Percentiles rank a stretch among this genome's conserved stretches.
phyloP scores from a whole-genome alignment of 1,140 invertebrate species.

The Solenopsis fugax region DNA sequence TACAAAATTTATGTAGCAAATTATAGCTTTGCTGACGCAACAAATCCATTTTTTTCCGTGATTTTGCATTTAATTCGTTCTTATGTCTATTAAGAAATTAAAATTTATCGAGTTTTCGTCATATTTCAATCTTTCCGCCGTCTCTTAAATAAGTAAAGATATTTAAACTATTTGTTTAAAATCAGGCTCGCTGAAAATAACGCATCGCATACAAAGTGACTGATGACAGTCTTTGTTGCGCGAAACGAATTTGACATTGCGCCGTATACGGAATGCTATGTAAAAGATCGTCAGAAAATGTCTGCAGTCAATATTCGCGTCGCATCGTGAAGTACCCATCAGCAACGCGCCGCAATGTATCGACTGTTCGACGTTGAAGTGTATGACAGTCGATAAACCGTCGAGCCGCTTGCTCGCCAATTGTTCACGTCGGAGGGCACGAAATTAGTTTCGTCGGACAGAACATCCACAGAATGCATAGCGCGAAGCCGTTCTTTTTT shows the following conservation, averaged over 20 bases:
- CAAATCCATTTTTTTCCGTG: no score
- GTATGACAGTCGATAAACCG: conserved; percentile 57
- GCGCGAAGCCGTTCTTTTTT: background rate
- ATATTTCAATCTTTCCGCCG: no score
- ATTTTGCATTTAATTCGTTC: no score
- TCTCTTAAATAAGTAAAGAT: background rate
- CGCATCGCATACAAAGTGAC: background rate
- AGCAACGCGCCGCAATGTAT: conserved; percentile 28
- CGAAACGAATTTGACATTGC: conserved; percentile 28
- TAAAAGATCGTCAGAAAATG: conserved; percentile 41
- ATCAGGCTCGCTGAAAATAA: conserved; percentile 6
- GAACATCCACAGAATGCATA: background rate
- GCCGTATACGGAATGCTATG: conserved; percentile 1
- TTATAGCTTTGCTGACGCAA: no score
- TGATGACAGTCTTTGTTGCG: conserved; percentile 24
- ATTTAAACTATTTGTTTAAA: background rate
- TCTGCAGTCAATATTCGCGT: conserved; percentile 55
- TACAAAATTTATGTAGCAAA: no score
- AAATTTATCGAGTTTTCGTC: no score
- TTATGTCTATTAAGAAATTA: no score
- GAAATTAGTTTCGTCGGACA: conserved; percentile 50
- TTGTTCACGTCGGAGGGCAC: conserved; percentile 38
- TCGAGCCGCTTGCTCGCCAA: conserved; percentile 49
- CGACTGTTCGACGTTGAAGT: conserved; percentile 43
- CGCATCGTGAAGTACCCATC: conserved; percentile 52